Base-by-base conservation (phyloP, 1,140 invertebrate genomes). In the Diprion similis region DNA sequence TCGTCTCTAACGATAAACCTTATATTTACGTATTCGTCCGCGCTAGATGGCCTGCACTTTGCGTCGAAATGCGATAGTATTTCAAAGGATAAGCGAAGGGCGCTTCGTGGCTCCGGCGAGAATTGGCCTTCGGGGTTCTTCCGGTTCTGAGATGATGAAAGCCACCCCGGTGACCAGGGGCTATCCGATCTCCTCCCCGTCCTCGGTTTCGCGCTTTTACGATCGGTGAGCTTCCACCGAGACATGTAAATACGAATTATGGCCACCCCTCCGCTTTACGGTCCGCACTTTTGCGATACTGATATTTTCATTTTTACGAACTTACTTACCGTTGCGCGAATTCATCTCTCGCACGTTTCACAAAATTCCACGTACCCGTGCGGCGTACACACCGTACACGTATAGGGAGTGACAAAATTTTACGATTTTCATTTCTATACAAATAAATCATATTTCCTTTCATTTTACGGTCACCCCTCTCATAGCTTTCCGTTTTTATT, bases 221-320 rank as follows among this genome's bases (percentile, higher is more conserved):
- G 81, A 82, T 76, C 78, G 78, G 68, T 19, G 76, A 75, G 70
- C 78, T 74, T 71, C 75, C 78, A 80, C 70, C 77, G 79, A 83
- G 79, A 83, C 81, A 83, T 82, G 82, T 83, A 83, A 84, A 84
- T 83, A 76, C 73, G 70, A 78, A 73, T 78, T 77, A 68, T 72
- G 78, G 75, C 72, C 75, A 37, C 24, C 24, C 24, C 24, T 37
- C 24, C 24, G 24, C 69, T 76, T 73, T 72, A 73, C 77, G 74
- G 77, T 78, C 70, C 71, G 74, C 72, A 72, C 70, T 77, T 37
- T 37, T 37, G 24, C 24, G 24, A 37, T 37, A 37, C 24, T 37
- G 24, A 37, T 37, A 37, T 37, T 69, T 66, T 13, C 45, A 37
- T 17, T 71, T 68, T 66, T 68, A 66, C 75, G 17, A 37, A 37